Evolutionary conservation across 2,888 invertebrate species (phyloP).

Genomic region (Hanleya hanleyi): DNA sequence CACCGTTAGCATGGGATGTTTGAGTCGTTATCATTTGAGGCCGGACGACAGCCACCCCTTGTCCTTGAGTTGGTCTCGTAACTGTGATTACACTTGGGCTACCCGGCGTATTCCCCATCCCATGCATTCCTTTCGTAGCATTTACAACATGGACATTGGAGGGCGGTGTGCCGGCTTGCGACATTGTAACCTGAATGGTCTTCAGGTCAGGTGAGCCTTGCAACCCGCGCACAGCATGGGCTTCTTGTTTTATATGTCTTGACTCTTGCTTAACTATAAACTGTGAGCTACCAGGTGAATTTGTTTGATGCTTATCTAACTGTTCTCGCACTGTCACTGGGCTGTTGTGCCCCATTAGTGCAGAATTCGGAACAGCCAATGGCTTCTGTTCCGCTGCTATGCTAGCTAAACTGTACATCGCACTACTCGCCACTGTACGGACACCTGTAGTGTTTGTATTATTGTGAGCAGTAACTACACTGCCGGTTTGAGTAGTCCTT

Average conservation of each 20-base stretch:
- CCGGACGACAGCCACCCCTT: conserved; percentile 51
- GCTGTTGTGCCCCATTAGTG: not conserved
- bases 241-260: conserved; percentile 25
- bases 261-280: conserved; percentile 35
- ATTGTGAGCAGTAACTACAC: not conserved
- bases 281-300: conserved; percentile 19
- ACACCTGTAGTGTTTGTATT: conserved; percentile 9
- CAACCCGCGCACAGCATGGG: too few species aligned
- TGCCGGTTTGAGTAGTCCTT: not conserved
- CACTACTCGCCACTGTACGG: conserved; percentile 43
- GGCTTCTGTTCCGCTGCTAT: conserved; percentile 67
- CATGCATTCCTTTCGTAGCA: conserved; percentile 6
- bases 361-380: conserved; percentile 45
- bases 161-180: conserved; percentile 16
- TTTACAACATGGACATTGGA: conserved; percentile 11
- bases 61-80: conserved; percentile 45
- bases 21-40: conserved; percentile 55
- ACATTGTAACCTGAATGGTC: not conserved
- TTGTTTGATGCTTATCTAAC: conserved; percentile 7
- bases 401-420: conserved; percentile 64
- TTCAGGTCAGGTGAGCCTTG: not conserved
- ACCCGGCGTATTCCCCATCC: conserved; percentile 15
- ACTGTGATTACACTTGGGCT: conserved; percentile 61
- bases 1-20: conserved; percentile 33
- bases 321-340: conserved; percentile 12